Conservation (phyloP, 1,140 invertebrate genomes). For the Platorchestia sp. region DNA sequence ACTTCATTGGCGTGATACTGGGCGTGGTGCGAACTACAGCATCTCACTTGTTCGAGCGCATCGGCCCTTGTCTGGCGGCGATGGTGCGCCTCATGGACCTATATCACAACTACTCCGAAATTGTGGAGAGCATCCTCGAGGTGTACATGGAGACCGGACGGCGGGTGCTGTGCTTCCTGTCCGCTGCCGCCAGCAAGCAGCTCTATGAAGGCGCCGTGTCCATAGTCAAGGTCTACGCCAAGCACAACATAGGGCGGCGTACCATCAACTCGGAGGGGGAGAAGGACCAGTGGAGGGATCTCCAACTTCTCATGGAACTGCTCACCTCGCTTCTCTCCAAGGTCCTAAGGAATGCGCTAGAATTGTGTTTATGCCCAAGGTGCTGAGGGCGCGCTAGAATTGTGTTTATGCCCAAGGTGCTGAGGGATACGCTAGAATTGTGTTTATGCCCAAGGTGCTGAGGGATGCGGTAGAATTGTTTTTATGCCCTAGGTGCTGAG, state of each 20-base stretch:
- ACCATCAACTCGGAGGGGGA: conserved; percentile 75
- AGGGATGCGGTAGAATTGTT: too few species aligned
- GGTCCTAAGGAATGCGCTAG: too few species aligned
- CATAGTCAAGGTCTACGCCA: conserved; percentile 81
- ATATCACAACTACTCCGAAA: conserved; percentile 86
- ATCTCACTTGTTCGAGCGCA: conserved; percentile 59
- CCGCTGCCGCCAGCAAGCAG: conserved; percentile 74
- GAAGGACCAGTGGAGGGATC: conserved; percentile 81
- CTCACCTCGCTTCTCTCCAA: conserved; percentile 80
- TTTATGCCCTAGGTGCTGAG: too few species aligned
- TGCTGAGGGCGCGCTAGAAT: too few species aligned
- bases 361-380: too few species aligned
- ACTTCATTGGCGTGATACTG: conserved; percentile 75
- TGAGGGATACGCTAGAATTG: too few species aligned
- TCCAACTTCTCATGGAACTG: conserved; percentile 80
- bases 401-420: too few species aligned
- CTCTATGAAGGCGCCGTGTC: conserved; percentile 78
- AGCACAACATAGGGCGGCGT: conserved; percentile 73
- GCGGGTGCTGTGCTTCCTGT: conserved; percentile 79
- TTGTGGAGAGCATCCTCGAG: conserved; percentile 84
- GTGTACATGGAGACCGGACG: conserved; percentile 81
- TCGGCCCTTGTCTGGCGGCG: conserved; percentile 59
- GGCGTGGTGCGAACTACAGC: conserved; percentile 76
- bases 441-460: too few species aligned
- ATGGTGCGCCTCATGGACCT: conserved; percentile 69